Conservation (phyloP, 2,113 vertebrate genomes). For the Carassius gibelio region DNA sequence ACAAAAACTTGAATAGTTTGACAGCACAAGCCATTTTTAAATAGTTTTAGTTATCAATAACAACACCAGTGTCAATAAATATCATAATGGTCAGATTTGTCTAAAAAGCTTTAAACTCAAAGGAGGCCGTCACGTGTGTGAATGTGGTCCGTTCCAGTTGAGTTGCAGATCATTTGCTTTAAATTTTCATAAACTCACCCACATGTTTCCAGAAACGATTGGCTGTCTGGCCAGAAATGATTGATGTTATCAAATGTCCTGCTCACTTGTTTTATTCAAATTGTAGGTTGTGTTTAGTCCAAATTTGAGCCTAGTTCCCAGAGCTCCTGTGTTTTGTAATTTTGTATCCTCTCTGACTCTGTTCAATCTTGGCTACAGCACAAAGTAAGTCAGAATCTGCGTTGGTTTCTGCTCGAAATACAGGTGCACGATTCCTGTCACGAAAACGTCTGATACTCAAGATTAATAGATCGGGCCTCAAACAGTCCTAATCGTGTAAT, state of each 20-base stretch:
- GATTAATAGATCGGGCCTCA: neutral
- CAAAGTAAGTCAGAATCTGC: neutral
- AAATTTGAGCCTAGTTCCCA: neutral
- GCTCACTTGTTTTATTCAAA: neutral
- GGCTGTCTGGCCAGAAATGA: neutral
- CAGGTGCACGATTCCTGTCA: too few species aligned
- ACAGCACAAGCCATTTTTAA: neutral
- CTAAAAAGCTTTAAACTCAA: neutral
- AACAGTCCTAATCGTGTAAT: neutral
- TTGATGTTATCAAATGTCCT: neutral
- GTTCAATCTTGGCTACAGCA: neutral
- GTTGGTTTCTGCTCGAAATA: neutral
- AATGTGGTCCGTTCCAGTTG: too few species aligned
- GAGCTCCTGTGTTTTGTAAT: neutral
- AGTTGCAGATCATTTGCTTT: too few species aligned
- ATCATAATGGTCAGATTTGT: neutral
- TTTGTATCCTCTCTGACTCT: neutral
- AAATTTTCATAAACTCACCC: neutral
- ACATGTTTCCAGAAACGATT: neutral
- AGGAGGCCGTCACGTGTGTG: too few species aligned
- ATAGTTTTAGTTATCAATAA: neutral
- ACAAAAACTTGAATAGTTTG: too few species aligned
- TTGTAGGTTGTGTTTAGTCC: neutral
- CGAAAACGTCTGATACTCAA: neutral
- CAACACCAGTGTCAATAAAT: neutral